Evolutionary conservation across 2,113 vertebrate species (phyloP), one percentile per base, ranked within the genome.

Genomic region (Microcebus jonahi): DNA sequence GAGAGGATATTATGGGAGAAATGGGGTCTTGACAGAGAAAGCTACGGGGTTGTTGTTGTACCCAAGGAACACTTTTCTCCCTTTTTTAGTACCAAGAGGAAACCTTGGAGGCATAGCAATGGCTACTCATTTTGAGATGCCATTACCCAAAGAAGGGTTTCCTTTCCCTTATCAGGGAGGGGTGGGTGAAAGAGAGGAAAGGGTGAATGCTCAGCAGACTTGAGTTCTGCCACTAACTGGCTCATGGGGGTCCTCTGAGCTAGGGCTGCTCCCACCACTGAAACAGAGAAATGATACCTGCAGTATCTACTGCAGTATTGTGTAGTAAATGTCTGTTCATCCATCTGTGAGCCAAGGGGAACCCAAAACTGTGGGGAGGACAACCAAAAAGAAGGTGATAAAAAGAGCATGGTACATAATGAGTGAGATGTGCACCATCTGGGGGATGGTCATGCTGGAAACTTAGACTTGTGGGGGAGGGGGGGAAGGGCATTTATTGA

Each of bases 61-160:
- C 23, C 5, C 8, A 63, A 90, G 82, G 27, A 34, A 93, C 1
- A 17, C 29, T 70, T 68, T 88, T 36, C n/a, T 36, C n/a, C 1
- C 21, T 87, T 94, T 94, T 90, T 94, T 21, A n/a, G 31, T 90
- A 83, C 50, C 45, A 90, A 87, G 63, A 48, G 29, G 45, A 86
- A 71, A 83, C 70, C 14, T 20, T 5, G 7, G 20, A 57, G 8
- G 7, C 68, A 45, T 14, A 53, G 36, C 17, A 61, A 8, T 63
- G 18, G 34, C 0, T 48, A 55, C 31, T 13, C 2, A 34, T 55
- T 39, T 42, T 5, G 68, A 70, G 67, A 21, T 36, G 29, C 21
- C 2, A 13, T 23, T 73, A 55, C 25, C 6, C 14, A 34, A 8
- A n/a, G 10, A 55, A 45, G 4, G 18, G 15, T 18, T 48, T 73